phyloP scores from a whole-genome alignment of 1,140 invertebrate species.

The Colletes latitarsis region DNA sequence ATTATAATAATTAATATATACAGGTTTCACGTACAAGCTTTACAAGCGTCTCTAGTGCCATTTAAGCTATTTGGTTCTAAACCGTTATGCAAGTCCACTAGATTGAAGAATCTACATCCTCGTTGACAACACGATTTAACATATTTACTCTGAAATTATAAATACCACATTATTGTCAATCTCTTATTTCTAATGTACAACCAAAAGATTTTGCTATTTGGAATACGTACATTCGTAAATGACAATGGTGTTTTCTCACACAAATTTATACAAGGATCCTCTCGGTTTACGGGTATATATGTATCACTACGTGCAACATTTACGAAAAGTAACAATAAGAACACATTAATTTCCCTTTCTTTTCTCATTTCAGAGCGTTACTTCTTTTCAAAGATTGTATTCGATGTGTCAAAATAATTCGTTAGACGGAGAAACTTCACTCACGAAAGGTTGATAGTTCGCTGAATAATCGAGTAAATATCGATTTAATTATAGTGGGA shows the following conservation, averaged over 20 bases:
- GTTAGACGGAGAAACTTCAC: conserved; percentile 21
- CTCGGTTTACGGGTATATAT: conserved; percentile 62
- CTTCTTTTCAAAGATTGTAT: neutral
- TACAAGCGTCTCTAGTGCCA: conserved; percentile 72
- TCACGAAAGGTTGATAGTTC: conserved; percentile 23
- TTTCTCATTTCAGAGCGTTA: conserved; percentile 47
- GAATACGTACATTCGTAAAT: conserved; percentile 54
- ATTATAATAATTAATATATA: conserved; percentile 5
- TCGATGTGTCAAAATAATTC: conserved; percentile 9
- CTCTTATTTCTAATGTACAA: conserved; percentile 16
- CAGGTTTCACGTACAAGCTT: conserved; percentile 69
- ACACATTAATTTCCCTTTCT: conserved; percentile 28
- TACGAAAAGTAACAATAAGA: conserved; percentile 48
- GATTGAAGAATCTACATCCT: conserved; percentile 78
- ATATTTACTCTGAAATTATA: conserved; percentile 68
- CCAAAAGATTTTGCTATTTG: neutral
- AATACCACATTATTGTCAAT: conserved; percentile 18
- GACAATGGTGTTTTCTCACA: conserved; percentile 71
- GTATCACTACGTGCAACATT: conserved; percentile 58
- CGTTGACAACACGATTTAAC: conserved; percentile 75
- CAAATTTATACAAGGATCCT: conserved; percentile 71
- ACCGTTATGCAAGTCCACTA: conserved; percentile 70
- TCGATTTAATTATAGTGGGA: conserved; percentile 63
- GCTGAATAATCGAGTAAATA: conserved; percentile 63
- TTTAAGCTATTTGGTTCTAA: conserved; percentile 69